Evolutionary conservation across 2,113 vertebrate species (phyloP), one percentile per base, ranked within the genome.

Genomic region (Pseudorhombus dupliciocellatus): DNA sequence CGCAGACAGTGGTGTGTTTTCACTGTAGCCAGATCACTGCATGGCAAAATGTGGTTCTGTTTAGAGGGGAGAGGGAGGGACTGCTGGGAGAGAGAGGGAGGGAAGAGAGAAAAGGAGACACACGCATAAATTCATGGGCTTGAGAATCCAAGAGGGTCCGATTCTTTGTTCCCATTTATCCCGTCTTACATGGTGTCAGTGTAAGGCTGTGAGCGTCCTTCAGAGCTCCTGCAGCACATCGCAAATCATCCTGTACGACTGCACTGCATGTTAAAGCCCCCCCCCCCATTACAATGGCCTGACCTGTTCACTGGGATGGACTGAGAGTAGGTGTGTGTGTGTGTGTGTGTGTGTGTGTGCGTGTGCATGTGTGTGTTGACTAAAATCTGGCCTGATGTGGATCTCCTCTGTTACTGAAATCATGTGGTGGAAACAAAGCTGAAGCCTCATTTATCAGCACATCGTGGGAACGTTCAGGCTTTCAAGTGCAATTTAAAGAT

Each of bases 1-100:
- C 70, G 68, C 61, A 76, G 84, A 88, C 86, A 86, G 79, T 76
- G 74, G 69, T 83, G 77, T 79, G 77, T 71, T 87, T 80, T 87
- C 66, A 81, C 80, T 84, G 72, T 66, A 76, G 68, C 71, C 46
- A 78, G 83, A 89, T 73, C 67, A 40, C 59, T 61, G 66, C 75
- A 40, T 34, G n/a, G 53, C 21, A 30, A 87, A 92, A 93, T 92
- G 77, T 93, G 92, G 89, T 90, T 92, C 76, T 91, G 81, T 88
- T 93, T 93, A 92, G 73, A 73, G 58, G 58, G 48, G 54, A 34
- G 66, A 77, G 66, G 66, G 58, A 70, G 75, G 70, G 64, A 66
- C 66, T 69, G 77, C 73, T 70, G 62, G 59, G 15, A 37, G 51
- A 56, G 66, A 79, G 76, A 63, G 15, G 16, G 80, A 57, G 40